Conservation (phyloP, 2,113 vertebrate genomes). For the Hystrix brachyura region DNA sequence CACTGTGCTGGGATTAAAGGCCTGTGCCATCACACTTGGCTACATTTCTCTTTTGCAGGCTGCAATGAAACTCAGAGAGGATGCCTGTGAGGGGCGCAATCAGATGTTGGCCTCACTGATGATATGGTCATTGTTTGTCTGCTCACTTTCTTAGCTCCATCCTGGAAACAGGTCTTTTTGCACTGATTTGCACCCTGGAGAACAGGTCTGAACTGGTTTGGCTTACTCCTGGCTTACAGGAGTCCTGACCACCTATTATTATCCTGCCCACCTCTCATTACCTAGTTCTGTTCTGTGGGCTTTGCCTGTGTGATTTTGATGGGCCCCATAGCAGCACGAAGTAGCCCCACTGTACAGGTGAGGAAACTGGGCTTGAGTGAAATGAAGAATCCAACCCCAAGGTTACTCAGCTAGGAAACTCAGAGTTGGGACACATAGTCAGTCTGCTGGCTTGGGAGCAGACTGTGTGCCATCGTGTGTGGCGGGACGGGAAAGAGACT, state of each 20-base stretch:
- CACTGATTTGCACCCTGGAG: not conserved
- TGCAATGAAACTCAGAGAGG: not conserved
- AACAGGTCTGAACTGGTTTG: not conserved
- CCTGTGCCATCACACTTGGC: not conserved
- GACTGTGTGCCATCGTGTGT: fast-evolving
- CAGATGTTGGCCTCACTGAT: not conserved
- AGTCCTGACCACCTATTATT: not conserved
- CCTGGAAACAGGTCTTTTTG: not conserved
- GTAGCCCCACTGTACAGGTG: not conserved
- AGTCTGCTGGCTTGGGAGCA: not conserved
- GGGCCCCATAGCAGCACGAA: not conserved
- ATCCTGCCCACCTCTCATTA: not conserved
- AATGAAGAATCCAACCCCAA: not conserved
- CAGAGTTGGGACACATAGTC: not conserved
- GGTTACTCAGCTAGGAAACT: not conserved
- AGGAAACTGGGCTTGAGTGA: not conserved
- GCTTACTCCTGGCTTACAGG: not conserved
- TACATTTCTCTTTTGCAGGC: not conserved
- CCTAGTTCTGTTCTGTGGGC: not conserved
- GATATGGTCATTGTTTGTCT: not conserved
- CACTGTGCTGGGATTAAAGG: not conserved
- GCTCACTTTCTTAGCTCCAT: not conserved
- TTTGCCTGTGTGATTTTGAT: not conserved
- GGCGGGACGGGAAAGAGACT: not conserved
- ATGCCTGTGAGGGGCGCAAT: too few species aligned